phyloP scores from a whole-genome alignment of 2,888 invertebrate genomes.

The Spatulosminthurus flaviceps region DNA sequence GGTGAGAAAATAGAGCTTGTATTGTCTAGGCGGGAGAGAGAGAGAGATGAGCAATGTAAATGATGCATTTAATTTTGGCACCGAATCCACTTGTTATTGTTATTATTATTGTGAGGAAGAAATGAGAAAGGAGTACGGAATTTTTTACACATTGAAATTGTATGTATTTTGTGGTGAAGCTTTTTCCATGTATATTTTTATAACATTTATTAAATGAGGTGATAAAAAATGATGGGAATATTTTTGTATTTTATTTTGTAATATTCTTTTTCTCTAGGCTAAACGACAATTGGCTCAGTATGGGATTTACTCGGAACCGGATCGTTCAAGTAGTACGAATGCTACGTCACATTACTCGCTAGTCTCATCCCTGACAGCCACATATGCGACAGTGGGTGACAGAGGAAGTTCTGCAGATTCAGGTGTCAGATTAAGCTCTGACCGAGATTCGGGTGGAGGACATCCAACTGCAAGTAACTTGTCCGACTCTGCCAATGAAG shows the following conservation, averaged over 20 bases:
- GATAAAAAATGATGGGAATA: too few species aligned
- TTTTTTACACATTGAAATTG: too few species aligned
- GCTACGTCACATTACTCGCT: constrained; percentile 63
- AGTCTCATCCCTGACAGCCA: constrained; percentile 63
- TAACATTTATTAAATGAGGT: too few species aligned
- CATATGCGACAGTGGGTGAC: constrained; percentile 62
- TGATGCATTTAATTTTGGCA: constrained; percentile 14
- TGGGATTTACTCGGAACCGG: constrained; percentile 86
- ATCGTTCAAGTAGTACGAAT: constrained; percentile 66
- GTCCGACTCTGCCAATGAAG: constrained; percentile 81
- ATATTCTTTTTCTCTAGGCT: constrained; percentile 68
- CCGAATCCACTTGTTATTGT: not conserved
- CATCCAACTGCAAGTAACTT: constrained; percentile 71
- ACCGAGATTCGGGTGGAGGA: constrained; percentile 77
- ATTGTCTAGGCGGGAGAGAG: not conserved
- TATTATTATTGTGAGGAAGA: not conserved
- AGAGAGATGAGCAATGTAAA: too few species aligned
- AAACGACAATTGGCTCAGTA: constrained; percentile 74
- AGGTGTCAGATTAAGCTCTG: constrained; percentile 84
- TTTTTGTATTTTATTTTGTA: not conserved
- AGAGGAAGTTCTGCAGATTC: constrained; percentile 77
- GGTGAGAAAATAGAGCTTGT: too few species aligned
- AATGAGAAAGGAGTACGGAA: too few species aligned
- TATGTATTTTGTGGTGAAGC: too few species aligned
- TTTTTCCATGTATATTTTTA: too few species aligned